phyloP scores from a whole-genome alignment of 2,113 vertebrate species.

The Anseranas semipalmata region DNA sequence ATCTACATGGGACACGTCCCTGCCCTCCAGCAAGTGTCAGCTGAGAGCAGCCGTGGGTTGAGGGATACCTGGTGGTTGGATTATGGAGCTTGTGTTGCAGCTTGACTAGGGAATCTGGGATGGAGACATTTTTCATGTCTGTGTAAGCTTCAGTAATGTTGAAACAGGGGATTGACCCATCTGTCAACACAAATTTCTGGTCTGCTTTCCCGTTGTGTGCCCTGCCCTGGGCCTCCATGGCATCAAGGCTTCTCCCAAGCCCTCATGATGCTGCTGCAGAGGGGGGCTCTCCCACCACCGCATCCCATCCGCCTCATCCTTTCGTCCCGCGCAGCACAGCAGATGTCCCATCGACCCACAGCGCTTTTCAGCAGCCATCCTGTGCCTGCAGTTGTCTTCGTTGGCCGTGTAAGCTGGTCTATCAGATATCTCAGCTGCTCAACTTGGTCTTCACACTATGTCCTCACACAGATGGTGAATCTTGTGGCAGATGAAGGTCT shows the following conservation, averaged over 20 bases:
- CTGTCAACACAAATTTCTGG: not conserved
- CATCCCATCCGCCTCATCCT: not conserved
- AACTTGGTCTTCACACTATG: not conserved
- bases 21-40: not conserved
- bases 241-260: not conserved
- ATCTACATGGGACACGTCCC: not conserved
- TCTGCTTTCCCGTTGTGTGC: fast-evolving
- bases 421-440: not conserved
- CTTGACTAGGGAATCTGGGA: not conserved
- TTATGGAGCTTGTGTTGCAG: not conserved
- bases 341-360: fast-evolving
- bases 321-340: not conserved
- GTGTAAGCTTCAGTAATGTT: not conserved
- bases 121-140: not conserved
- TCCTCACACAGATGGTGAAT: not conserved
- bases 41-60: not conserved
- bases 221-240: not conserved
- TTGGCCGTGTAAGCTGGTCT: not conserved
- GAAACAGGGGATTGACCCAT: not conserved
- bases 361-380: not conserved
- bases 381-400: not conserved
- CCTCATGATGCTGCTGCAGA: not conserved
- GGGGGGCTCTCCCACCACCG: fast-evolving
- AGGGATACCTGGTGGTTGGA: not conserved
- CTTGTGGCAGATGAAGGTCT: not conserved